These are phyloP conservation scores for Campoplex capitator DNA, from an alignment of 2,888 invertebrate species.

Conservation along the genomic window DNA sequence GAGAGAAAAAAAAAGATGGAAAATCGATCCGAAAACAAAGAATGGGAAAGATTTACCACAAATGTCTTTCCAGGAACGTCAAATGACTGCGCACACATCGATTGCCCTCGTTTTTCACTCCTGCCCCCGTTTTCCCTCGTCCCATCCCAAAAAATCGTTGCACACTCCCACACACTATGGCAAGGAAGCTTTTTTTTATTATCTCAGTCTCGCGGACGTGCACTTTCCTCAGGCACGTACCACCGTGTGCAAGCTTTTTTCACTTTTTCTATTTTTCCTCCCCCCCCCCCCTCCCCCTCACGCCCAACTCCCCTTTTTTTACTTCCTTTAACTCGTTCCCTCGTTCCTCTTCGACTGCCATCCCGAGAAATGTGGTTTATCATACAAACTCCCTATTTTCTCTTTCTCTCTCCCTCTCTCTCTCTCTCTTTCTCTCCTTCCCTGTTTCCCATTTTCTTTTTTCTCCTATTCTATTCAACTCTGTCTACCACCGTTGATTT, in stretches of 20 bases:
- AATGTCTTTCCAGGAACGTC: constrained; percentile 43
- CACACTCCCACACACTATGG: constrained; percentile 21
- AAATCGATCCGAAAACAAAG: constrained; percentile 9
- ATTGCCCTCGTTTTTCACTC: constrained; percentile 62
- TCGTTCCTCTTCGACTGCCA: constrained; percentile 50
- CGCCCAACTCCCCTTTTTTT: not conserved
- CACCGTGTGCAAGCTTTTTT: constrained; percentile 59
- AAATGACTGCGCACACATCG: constrained; percentile 59
- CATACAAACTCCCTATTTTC: constrained; percentile 52
- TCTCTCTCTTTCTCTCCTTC: constrained; percentile 10
- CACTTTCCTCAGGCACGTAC: constrained; percentile 60
- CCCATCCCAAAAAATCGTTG: not conserved
- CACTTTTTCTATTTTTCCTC: constrained; percentile 11
- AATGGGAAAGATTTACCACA: constrained; percentile 31
- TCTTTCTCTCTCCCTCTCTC: constrained; percentile 14
- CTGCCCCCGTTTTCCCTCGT: not conserved
- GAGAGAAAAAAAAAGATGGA: not conserved
- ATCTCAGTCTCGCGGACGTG: constrained; percentile 59
- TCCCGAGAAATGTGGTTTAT: constrained; percentile 57
- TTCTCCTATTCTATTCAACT: constrained; percentile 5
- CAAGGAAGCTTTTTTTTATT: constrained; percentile 58
- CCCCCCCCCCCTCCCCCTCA: too few species aligned
- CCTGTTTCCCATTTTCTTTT: constrained; percentile 25
- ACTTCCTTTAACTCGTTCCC: constrained; percentile 25
- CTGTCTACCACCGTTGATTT: constrained; percentile 47